These are phyloP conservation scores for Petaurus breviceps DNA, from an alignment of 2,113 vertebrate genomes.

Conservation along the genomic window DNA sequence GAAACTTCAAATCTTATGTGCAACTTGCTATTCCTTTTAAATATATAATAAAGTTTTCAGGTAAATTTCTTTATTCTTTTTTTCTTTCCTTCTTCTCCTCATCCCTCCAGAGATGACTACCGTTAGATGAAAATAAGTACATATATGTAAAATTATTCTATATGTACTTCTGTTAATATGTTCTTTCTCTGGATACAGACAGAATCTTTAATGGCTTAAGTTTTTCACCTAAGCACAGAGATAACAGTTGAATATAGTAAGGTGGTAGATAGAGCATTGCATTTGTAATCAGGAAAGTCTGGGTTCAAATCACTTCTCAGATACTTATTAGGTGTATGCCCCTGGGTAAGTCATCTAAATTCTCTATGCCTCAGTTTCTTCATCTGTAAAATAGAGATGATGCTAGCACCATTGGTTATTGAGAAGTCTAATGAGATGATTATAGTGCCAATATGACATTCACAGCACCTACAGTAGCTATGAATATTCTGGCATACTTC, in stretches of 20 bases:
- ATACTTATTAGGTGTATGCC: neutral
- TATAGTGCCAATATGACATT: no score
- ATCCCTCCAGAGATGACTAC: no score
- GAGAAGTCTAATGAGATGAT: neutral
- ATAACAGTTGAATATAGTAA: neutral
- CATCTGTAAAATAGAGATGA: neutral
- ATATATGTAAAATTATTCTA: neutral
- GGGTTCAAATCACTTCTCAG: neutral
- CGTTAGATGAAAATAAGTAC: neutral
- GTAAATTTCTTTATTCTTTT: neutral
- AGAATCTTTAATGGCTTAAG: neutral
- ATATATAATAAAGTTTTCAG: neutral
- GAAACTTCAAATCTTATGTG: neutral
- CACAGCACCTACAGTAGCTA: no score
- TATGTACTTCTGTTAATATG: no score
- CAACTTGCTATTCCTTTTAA: neutral
- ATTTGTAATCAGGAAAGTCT: neutral
- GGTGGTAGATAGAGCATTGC: neutral
- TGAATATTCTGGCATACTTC: no score
- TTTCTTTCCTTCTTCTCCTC: neutral
- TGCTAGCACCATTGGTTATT: neutral
- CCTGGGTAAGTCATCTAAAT: neutral
- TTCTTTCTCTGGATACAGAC: no score
- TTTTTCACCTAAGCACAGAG: neutral
- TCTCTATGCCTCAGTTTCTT: neutral